Evolutionary conservation across 2,888 invertebrate species (phyloP), one percentile per base, ranked within the genome.

Genomic region (Dioctria rufipes): DNA sequence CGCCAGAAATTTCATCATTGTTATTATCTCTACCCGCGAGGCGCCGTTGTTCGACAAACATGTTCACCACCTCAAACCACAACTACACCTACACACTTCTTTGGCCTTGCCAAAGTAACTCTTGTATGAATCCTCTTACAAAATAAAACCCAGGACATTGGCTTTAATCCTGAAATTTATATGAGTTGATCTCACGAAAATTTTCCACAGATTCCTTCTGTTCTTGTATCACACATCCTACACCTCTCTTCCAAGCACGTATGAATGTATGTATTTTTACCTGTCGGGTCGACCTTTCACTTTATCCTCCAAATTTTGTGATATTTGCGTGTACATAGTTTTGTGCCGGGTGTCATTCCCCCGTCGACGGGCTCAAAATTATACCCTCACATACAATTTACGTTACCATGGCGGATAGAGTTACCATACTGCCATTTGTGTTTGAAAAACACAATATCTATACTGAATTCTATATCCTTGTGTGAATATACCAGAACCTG

Each of bases 151-250:
- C 54, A 54, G 4, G n/a, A 11, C 54, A 54, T 2, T 25, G 49
- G 49, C 49, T 37, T 39, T 69, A 49, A 4, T 69, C n/a, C 37
- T 39, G 51, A 69, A 69, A 69, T 51, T 69, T 69, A 43, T 69
- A 67, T 46, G 25, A 67, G 42, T 67, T 49, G 40, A 37, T 51
- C 37, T 46, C 69, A 69, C 69, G 51, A 69, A 69, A 61, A 51
- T 69, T 69, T 67, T 69, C 69, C 51, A 49, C 69, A 69, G 49
- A 39, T 69, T 69, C 67, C 9, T n/a, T 46, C 42, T 46, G 42
- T 46, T 67, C 46, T 13, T 67, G 42, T 8, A 8, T 46, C 8
- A 6, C 8, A 6, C 54, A 54, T 54, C 2, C 11, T 8, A 54
- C 11, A 25, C 25, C 25, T 25, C 25, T 25, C 25, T 25, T 25